Evolutionary conservation across 2,113 vertebrate genomes (phyloP), one percentile per base, ranked within the genome.

Genomic region (Hassar affinis): DNA sequence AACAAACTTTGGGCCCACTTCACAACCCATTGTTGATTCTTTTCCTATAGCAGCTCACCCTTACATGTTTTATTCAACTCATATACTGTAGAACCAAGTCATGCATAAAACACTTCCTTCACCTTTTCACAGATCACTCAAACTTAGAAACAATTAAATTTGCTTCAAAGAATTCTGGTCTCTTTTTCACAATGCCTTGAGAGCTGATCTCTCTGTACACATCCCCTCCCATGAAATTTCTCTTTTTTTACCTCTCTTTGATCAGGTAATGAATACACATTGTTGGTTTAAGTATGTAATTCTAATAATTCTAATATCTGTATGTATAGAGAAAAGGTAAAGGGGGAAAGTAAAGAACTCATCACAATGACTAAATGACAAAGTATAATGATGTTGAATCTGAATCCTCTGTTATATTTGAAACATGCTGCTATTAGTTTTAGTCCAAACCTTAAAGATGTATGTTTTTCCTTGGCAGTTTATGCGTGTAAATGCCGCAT

Each of bases 381-480:
- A n/a, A 75, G 1, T 20, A 33, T 74, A 45, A 51, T 33, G 30
- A 51, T 75, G 27, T 17, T 51, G 2, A 74, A 17, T 27, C 17
- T 20, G 27, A 75, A 30, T 75, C 10, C 18, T 54, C n/a, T 75
- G 45, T 74, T 17, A 49, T 27, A 75, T 52, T 33, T 54, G 17
- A 74, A 54, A 76, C 33, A 54, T 52, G 18, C 9, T 25, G 25
- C 5, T 25, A 38, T 6, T 25, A 38, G 33, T 52, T 77, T 77
- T 56, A 27, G 49, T 75, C 45, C 81, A 74, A 77, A 99, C 98
- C 96, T 99, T 96, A 90, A 99, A 99, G 18, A 99, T 91, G 80
- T 99, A 99, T 10, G 96, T 97, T 92, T 98, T 98, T 79, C 97
- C 97, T 89, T 98, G 95, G 88, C 98, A 99, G 94, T 99, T 99